Percentiles rank a stretch among this genome's conserved stretches.
Conservation (phyloP, 2,113 vertebrate species). For the Potamarius usumacintae region DNA sequence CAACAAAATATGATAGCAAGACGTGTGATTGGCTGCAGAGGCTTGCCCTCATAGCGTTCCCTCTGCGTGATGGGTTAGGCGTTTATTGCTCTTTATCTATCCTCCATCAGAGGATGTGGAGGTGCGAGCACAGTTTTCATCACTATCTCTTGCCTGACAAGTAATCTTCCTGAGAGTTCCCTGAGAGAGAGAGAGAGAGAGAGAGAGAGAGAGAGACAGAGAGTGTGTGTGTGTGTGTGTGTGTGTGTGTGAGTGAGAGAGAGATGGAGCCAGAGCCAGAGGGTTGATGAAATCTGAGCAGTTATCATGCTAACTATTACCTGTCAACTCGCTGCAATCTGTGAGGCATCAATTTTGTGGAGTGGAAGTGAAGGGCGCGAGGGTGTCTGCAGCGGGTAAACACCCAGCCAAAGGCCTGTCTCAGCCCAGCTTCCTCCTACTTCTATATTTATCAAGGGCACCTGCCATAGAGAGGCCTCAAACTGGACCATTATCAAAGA, state of each 20-base stretch:
- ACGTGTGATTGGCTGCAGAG: slow-evolving; percentile 4
- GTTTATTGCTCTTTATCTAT: slow-evolving; percentile 42
- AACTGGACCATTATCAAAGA: slow-evolving; percentile 28
- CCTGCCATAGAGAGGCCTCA: neutral
- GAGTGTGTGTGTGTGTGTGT: neutral
- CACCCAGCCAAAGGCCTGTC: slow-evolving; percentile 72
- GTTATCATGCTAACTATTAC: slow-evolving; percentile 62
- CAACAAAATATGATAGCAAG: slow-evolving; percentile 27
- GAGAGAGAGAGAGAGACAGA: neutral
- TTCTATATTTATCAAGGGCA: slow-evolving; percentile 53
- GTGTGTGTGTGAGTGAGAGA: neutral
- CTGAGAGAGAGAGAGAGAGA: slow-evolving; percentile 22
- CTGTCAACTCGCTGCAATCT: slow-evolving; percentile 55
- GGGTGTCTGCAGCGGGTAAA: slow-evolving; percentile 84
- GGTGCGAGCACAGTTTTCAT: slow-evolving; percentile 44
- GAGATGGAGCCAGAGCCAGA: slow-evolving; percentile 22
- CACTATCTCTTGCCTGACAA: slow-evolving; percentile 35
- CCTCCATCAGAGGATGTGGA: slow-evolving; percentile 34
- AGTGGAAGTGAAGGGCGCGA: slow-evolving; percentile 91
- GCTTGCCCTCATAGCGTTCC: neutral
- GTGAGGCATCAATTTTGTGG: slow-evolving; percentile 63
- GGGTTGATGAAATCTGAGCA: slow-evolving; percentile 88
- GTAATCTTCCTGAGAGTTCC: slow-evolving; percentile 53
- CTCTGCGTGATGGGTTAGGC: slow-evolving; percentile 20
- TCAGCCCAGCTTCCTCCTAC: slow-evolving; percentile 14